Percentiles rank a stretch among this genome's conserved stretches.
Evolutionary conservation across 1,140 invertebrate species (phyloP).

Genomic region (Thaumatotibia leucotreta): DNA sequence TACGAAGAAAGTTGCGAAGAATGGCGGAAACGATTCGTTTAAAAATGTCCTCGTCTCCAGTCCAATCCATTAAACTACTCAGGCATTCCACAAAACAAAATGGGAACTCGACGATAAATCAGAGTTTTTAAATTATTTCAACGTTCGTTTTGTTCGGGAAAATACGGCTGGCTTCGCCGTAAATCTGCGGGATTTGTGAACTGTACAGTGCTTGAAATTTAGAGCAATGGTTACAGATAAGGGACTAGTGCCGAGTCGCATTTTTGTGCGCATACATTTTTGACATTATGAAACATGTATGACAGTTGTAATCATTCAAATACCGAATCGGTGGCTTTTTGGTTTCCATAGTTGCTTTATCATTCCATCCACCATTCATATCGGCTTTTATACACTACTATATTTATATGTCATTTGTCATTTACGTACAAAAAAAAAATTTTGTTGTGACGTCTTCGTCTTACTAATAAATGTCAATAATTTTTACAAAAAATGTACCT

Average conservation of each 20-base stretch:
- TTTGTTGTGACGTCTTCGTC: no score
- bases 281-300: background rate
- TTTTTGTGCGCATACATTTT: background rate
- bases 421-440: no score
- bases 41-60: background rate
- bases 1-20: background rate
- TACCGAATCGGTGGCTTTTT: no score
- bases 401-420: no score
- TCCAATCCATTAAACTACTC: background rate
- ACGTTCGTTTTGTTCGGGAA: background rate
- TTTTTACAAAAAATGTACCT: no score
- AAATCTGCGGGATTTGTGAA: background rate
- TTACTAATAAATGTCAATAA: no score
- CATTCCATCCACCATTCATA: no score
- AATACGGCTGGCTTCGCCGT: background rate
- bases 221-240: background rate
- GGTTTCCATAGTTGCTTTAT: no score
- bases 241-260: background rate
- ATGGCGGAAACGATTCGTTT: background rate
- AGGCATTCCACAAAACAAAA: background rate
- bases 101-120: background rate
- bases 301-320: background rate
- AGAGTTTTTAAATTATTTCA: conserved; percentile 1
- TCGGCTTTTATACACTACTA: no score
- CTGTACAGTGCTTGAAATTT: background rate